Conservation (phyloP, 1,140 invertebrate species). For the Cydia splendana region DNA sequence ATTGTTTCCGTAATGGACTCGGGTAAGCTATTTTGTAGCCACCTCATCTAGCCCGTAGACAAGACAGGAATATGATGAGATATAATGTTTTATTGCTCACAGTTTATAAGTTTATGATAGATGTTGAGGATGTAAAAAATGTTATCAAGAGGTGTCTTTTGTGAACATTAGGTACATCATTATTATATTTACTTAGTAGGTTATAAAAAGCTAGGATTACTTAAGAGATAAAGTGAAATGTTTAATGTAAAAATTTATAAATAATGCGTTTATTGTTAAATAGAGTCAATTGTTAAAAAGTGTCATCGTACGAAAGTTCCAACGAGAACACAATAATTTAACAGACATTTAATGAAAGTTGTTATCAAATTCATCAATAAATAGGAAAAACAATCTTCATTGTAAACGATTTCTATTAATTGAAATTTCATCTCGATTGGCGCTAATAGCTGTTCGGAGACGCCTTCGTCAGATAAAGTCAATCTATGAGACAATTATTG, state of each 20-base stretch:
- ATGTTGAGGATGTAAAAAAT: too few relatives aligned
- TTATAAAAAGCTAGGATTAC: too few relatives aligned
- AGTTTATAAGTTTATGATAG: too few relatives aligned
- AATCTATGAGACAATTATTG: slow-evolving; percentile 10
- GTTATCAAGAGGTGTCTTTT: too few relatives aligned
- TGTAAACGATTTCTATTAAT: slow-evolving; percentile 26
- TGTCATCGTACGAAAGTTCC: background rate
- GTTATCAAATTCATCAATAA: slow-evolving; percentile 13
- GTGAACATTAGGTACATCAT: too few relatives aligned
- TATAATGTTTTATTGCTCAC: too few relatives aligned
- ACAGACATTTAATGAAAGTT: background rate
- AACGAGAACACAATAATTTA: background rate
- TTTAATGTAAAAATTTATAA: background rate
- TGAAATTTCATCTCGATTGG: slow-evolving; percentile 30
- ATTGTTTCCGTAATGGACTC: background rate
- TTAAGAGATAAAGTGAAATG: too few relatives aligned
- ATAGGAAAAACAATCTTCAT: slow-evolving; percentile 15
- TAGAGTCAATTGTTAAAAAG: background rate
- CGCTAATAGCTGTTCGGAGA: background rate
- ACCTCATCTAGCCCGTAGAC: background rate
- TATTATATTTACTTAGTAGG: too few relatives aligned
- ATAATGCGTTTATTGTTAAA: background rate
- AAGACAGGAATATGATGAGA: too few relatives aligned
- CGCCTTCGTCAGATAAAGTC: background rate
- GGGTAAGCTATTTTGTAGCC: background rate